Evolutionary conservation across 2,888 invertebrate genomes (phyloP).

Genomic region (Drosophila longiperda): DNA sequence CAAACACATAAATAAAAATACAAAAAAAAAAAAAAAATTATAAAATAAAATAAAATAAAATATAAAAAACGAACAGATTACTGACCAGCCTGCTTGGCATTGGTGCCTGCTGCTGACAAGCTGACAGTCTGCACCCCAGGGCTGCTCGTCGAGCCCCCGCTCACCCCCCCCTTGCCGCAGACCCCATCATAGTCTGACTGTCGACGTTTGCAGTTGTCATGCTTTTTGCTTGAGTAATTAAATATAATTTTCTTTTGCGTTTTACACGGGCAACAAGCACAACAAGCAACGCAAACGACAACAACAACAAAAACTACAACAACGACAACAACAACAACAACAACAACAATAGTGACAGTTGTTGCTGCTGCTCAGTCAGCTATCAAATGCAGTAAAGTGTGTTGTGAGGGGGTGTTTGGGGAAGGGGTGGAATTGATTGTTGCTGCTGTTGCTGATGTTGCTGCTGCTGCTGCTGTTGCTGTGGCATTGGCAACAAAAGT

Average conservation of each 20-base stretch:
- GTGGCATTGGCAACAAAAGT: slow-evolving; percentile 23
- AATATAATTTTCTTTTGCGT: slow-evolving; percentile 81
- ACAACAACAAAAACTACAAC: slow-evolving; percentile 23
- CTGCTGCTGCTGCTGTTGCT: slow-evolving; percentile 27
- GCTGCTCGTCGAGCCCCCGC: background rate
- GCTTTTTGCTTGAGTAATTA: slow-evolving; percentile 83
- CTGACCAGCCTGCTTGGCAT: slow-evolving; percentile 53
- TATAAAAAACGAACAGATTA: slow-evolving; percentile 6
- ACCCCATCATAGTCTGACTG: slow-evolving; percentile 30
- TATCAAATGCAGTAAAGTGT: slow-evolving; percentile 53
- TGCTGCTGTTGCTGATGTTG: slow-evolving; percentile 19
- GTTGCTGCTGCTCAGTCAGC: slow-evolving; percentile 56
- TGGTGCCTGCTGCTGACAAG: slow-evolving; percentile 72
- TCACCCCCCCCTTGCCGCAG: too few species aligned
- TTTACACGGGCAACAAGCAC: slow-evolving; percentile 59
- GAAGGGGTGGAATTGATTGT: slow-evolving; percentile 23
- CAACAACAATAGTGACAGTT: slow-evolving; percentile 24
- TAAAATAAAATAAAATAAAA: slow-evolving; percentile 3
- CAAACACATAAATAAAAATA: slow-evolving; percentile 7
- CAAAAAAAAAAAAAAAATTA: slow-evolving; percentile 1
- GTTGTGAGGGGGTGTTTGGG: background rate
- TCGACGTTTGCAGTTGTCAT: slow-evolving; percentile 79
- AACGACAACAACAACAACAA: slow-evolving; percentile 1
- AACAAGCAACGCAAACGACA: slow-evolving; percentile 17
- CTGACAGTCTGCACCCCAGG: slow-evolving; percentile 61